Evolutionary conservation across 1,140 invertebrate species (phyloP).

Genomic region (Portunus trituberculatus): DNA sequence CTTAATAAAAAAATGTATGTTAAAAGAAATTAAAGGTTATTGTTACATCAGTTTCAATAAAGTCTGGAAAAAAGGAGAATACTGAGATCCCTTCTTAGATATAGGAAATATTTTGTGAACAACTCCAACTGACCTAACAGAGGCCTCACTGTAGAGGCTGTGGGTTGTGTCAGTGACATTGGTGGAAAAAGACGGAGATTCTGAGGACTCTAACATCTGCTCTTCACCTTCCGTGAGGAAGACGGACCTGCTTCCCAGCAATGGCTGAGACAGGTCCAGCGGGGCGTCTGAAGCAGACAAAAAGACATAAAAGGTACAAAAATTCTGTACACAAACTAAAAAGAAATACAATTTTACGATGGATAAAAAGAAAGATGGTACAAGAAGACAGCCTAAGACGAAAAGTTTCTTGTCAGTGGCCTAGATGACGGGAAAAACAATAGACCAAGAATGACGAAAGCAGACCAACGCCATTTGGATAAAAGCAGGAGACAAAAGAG

Average conservation of each 20-base stretch:
- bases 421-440: too few relatives aligned
- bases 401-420: too few relatives aligned
- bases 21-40: too few relatives aligned
- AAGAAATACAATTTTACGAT: too few relatives aligned
- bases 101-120: background rate
- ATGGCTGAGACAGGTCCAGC: slow-evolving; percentile 60
- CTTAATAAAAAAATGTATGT: background rate
- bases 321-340: too few relatives aligned
- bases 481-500: too few relatives aligned
- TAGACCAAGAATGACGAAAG: too few relatives aligned
- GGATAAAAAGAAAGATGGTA: too few relatives aligned
- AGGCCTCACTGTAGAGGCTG: slow-evolving; percentile 30
- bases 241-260: slow-evolving; percentile 25
- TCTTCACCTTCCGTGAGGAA: slow-evolving; percentile 25
- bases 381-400: too few relatives aligned
- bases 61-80: background rate
- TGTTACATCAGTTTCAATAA: background rate
- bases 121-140: slow-evolving; percentile 33
- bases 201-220: background rate
- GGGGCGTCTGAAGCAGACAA: slow-evolving; percentile 33
- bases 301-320: too few relatives aligned
- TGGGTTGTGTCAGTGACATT: slow-evolving; percentile 12
- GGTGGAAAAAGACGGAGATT: slow-evolving; percentile 47
- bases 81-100: background rate
- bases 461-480: too few relatives aligned